A percentile compares a stretch with the other conserved stretches of the same genome.
Evolutionary conservation across 2,888 invertebrate genomes (phyloP).

Genomic region (Sylvicola cinctus): DNA sequence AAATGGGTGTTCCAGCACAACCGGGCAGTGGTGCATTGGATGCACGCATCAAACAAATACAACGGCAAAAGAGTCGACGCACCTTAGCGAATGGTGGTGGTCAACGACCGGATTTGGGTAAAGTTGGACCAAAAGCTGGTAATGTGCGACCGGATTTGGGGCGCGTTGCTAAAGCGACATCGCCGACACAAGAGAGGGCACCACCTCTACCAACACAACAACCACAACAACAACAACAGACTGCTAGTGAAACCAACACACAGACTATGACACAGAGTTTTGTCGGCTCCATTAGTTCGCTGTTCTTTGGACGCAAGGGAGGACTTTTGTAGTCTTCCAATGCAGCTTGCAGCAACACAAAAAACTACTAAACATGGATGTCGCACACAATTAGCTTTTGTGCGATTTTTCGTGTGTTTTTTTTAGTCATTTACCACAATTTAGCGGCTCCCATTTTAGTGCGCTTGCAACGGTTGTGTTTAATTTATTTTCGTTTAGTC

Average conservation of each 20-base stretch:
- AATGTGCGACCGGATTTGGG: slow-evolving; percentile 18
- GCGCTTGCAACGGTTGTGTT: no score
- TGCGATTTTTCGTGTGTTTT: no score
- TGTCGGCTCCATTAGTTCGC: slow-evolving; percentile 55
- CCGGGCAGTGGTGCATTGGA: slow-evolving; percentile 27
- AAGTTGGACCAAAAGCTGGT: slow-evolving; percentile 20
- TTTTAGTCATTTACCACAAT: no score
- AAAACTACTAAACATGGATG: no score
- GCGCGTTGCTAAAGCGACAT: slow-evolving; percentile 8
- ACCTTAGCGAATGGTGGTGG: slow-evolving; percentile 28
- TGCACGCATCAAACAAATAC: slow-evolving; percentile 26
- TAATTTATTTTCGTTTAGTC: no score
- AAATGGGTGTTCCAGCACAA: slow-evolving; percentile 22
- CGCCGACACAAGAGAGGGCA: slow-evolving; percentile 14
- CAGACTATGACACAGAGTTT: slow-evolving; percentile 25
- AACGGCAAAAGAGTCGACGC: slow-evolving; percentile 29
- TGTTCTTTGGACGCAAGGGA: slow-evolving; percentile 69
- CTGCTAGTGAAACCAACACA: slow-evolving; percentile 6
- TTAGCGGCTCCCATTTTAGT: no score
- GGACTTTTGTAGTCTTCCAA: slow-evolving; percentile 56
- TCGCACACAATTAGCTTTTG: no score
- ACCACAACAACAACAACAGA: slow-evolving; percentile 4
- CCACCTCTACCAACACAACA: slow-evolving; percentile 16
- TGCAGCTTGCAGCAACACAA: no score
- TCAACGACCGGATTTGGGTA: slow-evolving; percentile 38